A percentile compares a stretch with the other conserved stretches of the same genome.
phyloP scores from a whole-genome alignment of 2,888 invertebrate genomes.

The Drosophila ezoana region DNA sequence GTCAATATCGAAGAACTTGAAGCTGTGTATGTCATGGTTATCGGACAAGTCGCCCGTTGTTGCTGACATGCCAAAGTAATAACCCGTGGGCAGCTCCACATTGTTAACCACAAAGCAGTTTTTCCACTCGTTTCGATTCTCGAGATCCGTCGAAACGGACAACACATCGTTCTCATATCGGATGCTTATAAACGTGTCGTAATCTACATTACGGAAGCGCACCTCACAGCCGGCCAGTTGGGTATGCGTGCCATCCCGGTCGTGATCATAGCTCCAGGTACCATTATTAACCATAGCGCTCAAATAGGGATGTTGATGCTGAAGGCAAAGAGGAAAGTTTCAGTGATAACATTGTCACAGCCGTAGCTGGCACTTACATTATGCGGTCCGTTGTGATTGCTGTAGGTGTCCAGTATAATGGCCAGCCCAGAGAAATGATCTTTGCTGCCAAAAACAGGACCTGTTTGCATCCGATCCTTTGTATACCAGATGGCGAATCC shows the following conservation, averaged over 20 bases:
- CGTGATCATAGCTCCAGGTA: slow-evolving; percentile 97
- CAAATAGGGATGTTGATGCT: slow-evolving; percentile 99
- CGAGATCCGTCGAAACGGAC: slow-evolving; percentile 95
- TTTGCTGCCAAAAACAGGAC: slow-evolving; percentile 97
- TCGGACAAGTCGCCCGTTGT: slow-evolving; percentile 99
- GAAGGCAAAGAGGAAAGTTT: neutral
- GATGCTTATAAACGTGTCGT: slow-evolving; percentile 95
- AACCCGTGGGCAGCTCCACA: slow-evolving; percentile 96
- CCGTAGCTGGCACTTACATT: slow-evolving; percentile 89
- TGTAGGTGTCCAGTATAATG: slow-evolving; percentile 98
- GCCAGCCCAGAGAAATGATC: slow-evolving; percentile 96
- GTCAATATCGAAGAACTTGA: slow-evolving; percentile 97
- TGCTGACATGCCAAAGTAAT: slow-evolving; percentile 96
- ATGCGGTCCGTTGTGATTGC: slow-evolving; percentile 99
- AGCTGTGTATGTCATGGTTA: slow-evolving; percentile 96
- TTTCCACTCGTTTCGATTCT: slow-evolving; percentile 96
- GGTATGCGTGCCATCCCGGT: slow-evolving; percentile 98
- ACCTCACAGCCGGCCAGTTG: slow-evolving; percentile 98
- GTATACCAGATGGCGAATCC: slow-evolving; percentile 98
- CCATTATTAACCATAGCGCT: slow-evolving; percentile 99
- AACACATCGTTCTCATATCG: slow-evolving; percentile 96
- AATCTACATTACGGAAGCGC: slow-evolving; percentile 95
- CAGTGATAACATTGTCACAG: neutral
- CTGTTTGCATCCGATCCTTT: slow-evolving; percentile 91
- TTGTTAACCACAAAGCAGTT: slow-evolving; percentile 95